These are phyloP conservation scores for Arvicanthis niloticus DNA, from an alignment of 2,113 vertebrate species.

Conservation along the genomic window DNA sequence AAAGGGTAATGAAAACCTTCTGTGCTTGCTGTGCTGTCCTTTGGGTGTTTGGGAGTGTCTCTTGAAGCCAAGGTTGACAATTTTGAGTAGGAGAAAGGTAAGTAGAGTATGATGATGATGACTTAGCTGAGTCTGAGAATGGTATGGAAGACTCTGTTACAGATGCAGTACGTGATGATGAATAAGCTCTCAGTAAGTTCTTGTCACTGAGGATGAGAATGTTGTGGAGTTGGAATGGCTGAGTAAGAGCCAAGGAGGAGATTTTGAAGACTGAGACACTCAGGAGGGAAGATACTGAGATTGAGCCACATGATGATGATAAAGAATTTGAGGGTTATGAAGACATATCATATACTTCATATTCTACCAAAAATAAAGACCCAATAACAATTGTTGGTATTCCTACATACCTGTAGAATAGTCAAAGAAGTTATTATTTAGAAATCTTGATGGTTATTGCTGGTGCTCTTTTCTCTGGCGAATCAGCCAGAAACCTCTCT, in stretches of 20 bases:
- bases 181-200: too few relatives aligned
- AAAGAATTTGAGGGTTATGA: slow-evolving; percentile 98
- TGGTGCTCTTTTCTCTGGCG: too few relatives aligned
- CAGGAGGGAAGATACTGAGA: slow-evolving; percentile 96
- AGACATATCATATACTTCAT: slow-evolving; percentile 67
- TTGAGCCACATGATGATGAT: slow-evolving; percentile 93
- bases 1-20: slow-evolving; percentile 84
- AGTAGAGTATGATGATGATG: slow-evolving; percentile 96
- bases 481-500: too few relatives aligned
- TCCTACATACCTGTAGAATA: not conserved
- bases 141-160: slow-evolving; percentile 89
- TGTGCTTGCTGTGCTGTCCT: slow-evolving; percentile 76
- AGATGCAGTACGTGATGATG: slow-evolving; percentile 88
- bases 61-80: slow-evolving; percentile 92
- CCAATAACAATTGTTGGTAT: not conserved
- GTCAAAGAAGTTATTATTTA: not conserved
- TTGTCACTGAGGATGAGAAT: slow-evolving; percentile 91
- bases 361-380: not conserved
- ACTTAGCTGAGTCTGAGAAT: slow-evolving; percentile 98
- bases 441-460: not conserved
- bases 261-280: slow-evolving; percentile 93
- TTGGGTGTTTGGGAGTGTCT: slow-evolving; percentile 79
- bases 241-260: slow-evolving; percentile 92
- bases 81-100: slow-evolving; percentile 96
- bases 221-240: slow-evolving; percentile 94